phyloP scores from a whole-genome alignment of 2,888 invertebrate species.

The Tholera decimalis region DNA sequence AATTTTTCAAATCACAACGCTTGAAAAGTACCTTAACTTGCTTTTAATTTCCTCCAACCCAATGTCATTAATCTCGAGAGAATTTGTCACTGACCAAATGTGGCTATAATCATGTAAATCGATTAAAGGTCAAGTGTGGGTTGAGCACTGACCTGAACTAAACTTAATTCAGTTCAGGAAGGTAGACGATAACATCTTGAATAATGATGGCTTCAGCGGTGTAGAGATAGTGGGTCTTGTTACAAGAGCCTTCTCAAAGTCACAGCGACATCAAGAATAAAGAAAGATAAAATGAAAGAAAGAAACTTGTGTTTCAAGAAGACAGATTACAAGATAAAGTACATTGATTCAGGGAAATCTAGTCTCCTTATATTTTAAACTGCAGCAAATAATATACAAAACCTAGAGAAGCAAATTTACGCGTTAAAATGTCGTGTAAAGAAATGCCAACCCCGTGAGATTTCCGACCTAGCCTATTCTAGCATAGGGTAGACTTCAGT shows the following conservation, averaged over 20 bases:
- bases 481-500: too few relatives aligned
- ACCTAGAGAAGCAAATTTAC: too few relatives aligned
- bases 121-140: slow-evolving; percentile 41
- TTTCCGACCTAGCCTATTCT: too few relatives aligned
- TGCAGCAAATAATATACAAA: background rate
- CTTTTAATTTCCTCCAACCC: slow-evolving; percentile 17
- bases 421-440: too few relatives aligned
- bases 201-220: slow-evolving; percentile 12
- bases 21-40: background rate
- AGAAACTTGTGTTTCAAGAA: too few relatives aligned
- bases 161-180: slow-evolving; percentile 18
- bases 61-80: slow-evolving; percentile 28
- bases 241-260: background rate
- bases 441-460: too few relatives aligned
- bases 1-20: background rate
- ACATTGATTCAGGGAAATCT: too few relatives aligned
- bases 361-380: background rate
- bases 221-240: background rate
- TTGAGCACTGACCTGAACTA: slow-evolving; percentile 24
- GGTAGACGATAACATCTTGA: slow-evolving; percentile 19
- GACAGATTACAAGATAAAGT: too few relatives aligned
- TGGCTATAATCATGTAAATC: slow-evolving; percentile 34
- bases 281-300: background rate
- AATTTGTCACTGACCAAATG: slow-evolving; percentile 11
- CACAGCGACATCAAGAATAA: background rate